Evolutionary conservation across 2,888 invertebrate genomes (phyloP).

Genomic region (Aleiodes testaceus): DNA sequence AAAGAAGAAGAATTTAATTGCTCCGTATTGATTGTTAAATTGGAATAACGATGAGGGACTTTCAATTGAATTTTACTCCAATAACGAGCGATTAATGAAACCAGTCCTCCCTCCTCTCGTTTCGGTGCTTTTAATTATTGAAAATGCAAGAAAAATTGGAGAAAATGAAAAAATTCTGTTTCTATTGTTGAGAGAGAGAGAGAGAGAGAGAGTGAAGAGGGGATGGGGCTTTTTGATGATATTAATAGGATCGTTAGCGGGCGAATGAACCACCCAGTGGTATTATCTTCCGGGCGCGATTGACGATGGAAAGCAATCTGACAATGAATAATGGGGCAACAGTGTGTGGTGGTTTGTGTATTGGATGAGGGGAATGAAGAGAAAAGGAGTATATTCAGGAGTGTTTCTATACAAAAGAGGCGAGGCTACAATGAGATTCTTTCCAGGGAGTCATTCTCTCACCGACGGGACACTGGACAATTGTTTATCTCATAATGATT

Average conservation of each 20-base stretch:
- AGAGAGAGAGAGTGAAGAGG: neutral
- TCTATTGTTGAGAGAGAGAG: neutral
- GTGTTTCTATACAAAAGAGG: no score
- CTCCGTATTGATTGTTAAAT: neutral
- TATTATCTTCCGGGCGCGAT: conserved; percentile 30
- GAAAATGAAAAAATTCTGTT: neutral
- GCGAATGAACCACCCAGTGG: conserved; percentile 20
- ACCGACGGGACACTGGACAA: no score
- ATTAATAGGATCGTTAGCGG: conserved; percentile 27
- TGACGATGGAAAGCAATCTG: conserved; percentile 35
- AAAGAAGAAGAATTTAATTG: neutral
- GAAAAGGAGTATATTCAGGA: no score
- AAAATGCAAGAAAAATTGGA: neutral
- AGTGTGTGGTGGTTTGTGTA: neutral
- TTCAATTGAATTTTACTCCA: conserved; percentile 19
- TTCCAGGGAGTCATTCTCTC: no score
- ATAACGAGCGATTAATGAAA: conserved; percentile 27
- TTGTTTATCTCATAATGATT: no score
- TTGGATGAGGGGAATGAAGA: neutral
- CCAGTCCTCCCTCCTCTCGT: neutral
- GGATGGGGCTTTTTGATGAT: neutral
- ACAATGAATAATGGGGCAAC: conserved; percentile 35
- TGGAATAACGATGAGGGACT: conserved; percentile 24
- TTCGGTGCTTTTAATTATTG: conserved; percentile 24
- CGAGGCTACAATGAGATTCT: no score